Evolutionary conservation across 1,140 invertebrate species (phyloP), one percentile per base, ranked within the genome.

Genomic region (Drosophila watanabei): DNA sequence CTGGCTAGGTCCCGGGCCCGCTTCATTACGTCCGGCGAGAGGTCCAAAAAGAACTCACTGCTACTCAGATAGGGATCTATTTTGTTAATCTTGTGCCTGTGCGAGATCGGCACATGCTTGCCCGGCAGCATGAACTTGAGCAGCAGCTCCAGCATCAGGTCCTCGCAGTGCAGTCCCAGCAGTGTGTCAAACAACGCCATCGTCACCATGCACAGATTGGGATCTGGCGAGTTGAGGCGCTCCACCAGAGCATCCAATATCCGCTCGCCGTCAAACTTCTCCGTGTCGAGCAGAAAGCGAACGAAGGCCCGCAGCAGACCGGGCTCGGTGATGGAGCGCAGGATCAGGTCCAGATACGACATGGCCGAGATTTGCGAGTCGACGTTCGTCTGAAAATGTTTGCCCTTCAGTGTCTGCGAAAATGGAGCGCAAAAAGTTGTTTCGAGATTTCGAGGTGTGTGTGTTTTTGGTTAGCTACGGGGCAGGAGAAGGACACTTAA

Each of bases 81-180:
- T 68, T 98, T 96, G 35, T 96, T 94, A 48, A 98, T 94, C 79
- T 96, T 95, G 76, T 94, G 94, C 41, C 96, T 94, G 92, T 98
- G 97, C 24, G 97, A 97, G 10, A 97, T 94, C 95, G 98, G 97
- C 1, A 99, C 95, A 94, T 99, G 98, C n/a, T 96, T 96, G 89
- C 98, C 98, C 14, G 97, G 97, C 77, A 97, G 95, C 52, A 99
- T 94, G 91, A 98, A 97, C 94, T 96, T 97, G 77, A 98, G 96
- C 54, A 99, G 95, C 32, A 99, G 94, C 91, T 98, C 97, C 81
- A 99, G 94, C 97, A 99, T 98, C n/a, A 99, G 95, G 93, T 99
- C 99, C 94, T 99, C 99, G 94, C 98, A 99, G 92, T 99, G 98
- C 46, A 99, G 94, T 83, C 98, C 96, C 30, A 99, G 94, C 59